Base-by-base conservation (phyloP, 2,113 vertebrate species). In the Chascanopsetta lugubris region DNA sequence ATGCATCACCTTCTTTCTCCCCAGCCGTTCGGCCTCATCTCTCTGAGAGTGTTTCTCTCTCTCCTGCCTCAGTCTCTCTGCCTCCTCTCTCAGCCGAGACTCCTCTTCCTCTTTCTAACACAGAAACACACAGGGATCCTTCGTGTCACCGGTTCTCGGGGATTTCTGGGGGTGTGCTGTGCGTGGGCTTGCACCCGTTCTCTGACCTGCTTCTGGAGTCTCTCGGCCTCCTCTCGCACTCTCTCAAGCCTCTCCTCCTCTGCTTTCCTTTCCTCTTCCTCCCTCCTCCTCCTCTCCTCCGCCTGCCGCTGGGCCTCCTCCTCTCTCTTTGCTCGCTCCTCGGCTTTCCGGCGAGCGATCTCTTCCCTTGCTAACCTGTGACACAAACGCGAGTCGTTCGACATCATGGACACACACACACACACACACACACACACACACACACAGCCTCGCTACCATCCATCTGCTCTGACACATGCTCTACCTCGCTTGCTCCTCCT, bases 41-140 rank as follows among this genome's bases (percentile, higher is more conserved):
- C 89, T 96, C 88, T 97, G 95, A 89, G 98, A 98, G 85, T 96
- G 96, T 66, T 93, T 96, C 70, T 98, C 97, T 43, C 97, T 93
- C 65, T 98, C 95, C 84, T 93, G 90, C 15, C 93, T 91, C 64
- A 93, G 83, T 32, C 93, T 87, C 72, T 98, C 95, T 0, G 92
- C 92, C 68, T 96, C 96, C 75, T 96, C 95, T n/a, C 91, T 93
- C 57, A 90, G 89, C 5, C 96, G 95, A 77, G 92, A 89, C 81
- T 96, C 96, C 50, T 97, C 96, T 86, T 98, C 95, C 82, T 95
- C 91, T 83, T 88, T 92, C 92, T 93, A 53, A 55, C 11, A 32
- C 15, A 66, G 9, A 49, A 4, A 40, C 45, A 55, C 24, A 50
- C 25, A 50, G 13, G 32, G 9, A 8, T 22, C 20, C 11, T 24